phyloP scores from a whole-genome alignment of 2,888 invertebrate genomes.

The Drosophila demipolita region DNA sequence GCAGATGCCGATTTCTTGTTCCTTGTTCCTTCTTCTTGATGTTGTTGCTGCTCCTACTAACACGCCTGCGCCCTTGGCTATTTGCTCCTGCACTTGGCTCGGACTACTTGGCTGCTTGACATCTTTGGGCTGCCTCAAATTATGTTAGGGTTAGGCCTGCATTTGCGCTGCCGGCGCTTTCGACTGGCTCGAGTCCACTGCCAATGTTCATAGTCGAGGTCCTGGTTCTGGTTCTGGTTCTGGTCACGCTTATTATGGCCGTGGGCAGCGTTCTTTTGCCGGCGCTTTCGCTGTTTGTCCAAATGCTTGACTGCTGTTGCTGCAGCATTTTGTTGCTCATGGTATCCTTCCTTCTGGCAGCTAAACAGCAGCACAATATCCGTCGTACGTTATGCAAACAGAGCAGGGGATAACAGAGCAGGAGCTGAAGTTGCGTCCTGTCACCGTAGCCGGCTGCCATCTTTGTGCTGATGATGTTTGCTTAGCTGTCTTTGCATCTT shows the following conservation, averaged over 20 bases:
- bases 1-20: conserved; percentile 28
- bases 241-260: conserved; percentile 78
- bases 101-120: conserved; percentile 56
- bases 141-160: conserved; percentile 76
- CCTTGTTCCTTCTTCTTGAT: background rate
- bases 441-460: conserved; percentile 58
- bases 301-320: conserved; percentile 71
- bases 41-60: background rate
- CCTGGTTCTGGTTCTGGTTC: conserved; percentile 14
- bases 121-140: conserved; percentile 73
- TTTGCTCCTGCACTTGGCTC: conserved; percentile 76
- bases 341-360: conserved; percentile 51
- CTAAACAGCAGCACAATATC: conserved; percentile 80
- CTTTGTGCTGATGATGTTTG: conserved; percentile 81
- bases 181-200: conserved; percentile 13
- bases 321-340: conserved; percentile 33
- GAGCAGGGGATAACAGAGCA: conserved; percentile 8
- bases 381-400: conserved; percentile 77
- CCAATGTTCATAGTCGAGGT: conserved; percentile 12
- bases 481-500: conserved; percentile 81
- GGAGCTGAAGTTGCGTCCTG: conserved; percentile 37
- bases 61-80: conserved; percentile 56
- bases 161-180: conserved; percentile 55
- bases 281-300: conserved; percentile 70
- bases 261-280: conserved; percentile 66